Conservation (phyloP, 1,140 invertebrate species). For the Carposina sasakii region DNA sequence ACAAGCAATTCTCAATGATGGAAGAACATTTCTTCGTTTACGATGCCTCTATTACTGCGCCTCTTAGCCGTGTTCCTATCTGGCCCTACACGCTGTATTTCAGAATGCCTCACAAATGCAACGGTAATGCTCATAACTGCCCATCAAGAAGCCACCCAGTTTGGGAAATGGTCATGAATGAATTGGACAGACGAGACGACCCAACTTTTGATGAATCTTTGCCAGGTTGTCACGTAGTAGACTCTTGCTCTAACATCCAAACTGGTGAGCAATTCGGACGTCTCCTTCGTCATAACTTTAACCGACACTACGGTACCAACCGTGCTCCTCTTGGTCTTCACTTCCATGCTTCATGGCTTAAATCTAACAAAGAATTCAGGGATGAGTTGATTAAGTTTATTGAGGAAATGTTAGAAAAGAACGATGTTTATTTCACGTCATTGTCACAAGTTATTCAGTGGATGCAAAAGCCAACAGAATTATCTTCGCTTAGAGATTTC, state of each 20-base stretch:
- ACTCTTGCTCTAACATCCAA: constrained; percentile 94
- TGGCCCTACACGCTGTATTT: constrained; percentile 98
- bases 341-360: constrained; percentile 96
- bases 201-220: constrained; percentile 92
- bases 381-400: constrained; percentile 95
- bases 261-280: constrained; percentile 90
- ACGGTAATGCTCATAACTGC: constrained; percentile 93
- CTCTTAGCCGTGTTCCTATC: constrained; percentile 89
- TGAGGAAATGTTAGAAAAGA: constrained; percentile 90
- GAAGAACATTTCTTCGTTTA: constrained; percentile 95
- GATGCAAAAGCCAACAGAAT: constrained; percentile 96
- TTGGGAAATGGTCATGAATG: constrained; percentile 98
- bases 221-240: constrained; percentile 94
- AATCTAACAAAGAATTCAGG: constrained; percentile 94
- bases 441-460: constrained; percentile 96
- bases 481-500: constrained; percentile 90
- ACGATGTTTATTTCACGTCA: constrained; percentile 96
- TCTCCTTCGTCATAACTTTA: constrained; percentile 93
- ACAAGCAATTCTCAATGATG: constrained; percentile 97
- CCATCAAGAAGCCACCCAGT: constrained; percentile 92
- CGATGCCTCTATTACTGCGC: constrained; percentile 94
- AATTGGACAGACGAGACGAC: constrained; percentile 92
- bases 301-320: constrained; percentile 94
- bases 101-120: constrained; percentile 95
- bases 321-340: constrained; percentile 94